Evolutionary conservation across 2,888 invertebrate species (phyloP).

Genomic region (Drosophila helvetica): DNA sequence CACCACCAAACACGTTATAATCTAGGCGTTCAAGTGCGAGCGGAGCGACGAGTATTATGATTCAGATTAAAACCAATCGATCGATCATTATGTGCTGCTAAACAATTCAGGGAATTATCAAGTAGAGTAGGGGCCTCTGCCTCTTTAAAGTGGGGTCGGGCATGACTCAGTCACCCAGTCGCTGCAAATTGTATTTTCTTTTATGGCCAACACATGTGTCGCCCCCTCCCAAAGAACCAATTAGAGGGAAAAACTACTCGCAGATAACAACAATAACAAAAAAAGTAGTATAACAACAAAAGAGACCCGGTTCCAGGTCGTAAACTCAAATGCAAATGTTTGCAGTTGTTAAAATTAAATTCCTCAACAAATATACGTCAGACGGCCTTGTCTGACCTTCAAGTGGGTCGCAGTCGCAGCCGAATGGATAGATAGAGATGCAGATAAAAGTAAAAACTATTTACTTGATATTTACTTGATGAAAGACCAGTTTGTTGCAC

Average conservation of each 20-base stretch:
- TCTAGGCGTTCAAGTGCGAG: not conserved
- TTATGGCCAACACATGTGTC: not conserved
- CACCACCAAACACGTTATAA: not conserved
- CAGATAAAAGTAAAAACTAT: not conserved
- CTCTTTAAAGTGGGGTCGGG: not conserved
- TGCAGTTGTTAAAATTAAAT: not conserved
- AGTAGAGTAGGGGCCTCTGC: not conserved
- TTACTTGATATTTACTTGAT: not conserved
- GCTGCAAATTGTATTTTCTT: not conserved
- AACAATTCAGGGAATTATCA: not conserved
- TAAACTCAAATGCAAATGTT: not conserved
- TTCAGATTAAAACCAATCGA: not conserved
- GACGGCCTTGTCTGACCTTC: slow-evolving; percentile 63
- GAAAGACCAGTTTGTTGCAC: not conserved
- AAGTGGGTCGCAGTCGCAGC: slow-evolving; percentile 15
- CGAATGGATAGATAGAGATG: not conserved
- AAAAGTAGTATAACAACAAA: not conserved
- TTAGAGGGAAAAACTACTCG: not conserved
- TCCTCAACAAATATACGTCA: not conserved
- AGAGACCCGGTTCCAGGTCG: not conserved
- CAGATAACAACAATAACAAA: not conserved
- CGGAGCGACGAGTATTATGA: not conserved
- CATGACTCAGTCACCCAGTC: not conserved
- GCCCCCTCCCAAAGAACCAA: not conserved
- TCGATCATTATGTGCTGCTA: not conserved